These are phyloP conservation scores for Oryzias javanicus DNA, from an alignment of 2,113 vertebrate genomes.

Conservation along the genomic window DNA sequence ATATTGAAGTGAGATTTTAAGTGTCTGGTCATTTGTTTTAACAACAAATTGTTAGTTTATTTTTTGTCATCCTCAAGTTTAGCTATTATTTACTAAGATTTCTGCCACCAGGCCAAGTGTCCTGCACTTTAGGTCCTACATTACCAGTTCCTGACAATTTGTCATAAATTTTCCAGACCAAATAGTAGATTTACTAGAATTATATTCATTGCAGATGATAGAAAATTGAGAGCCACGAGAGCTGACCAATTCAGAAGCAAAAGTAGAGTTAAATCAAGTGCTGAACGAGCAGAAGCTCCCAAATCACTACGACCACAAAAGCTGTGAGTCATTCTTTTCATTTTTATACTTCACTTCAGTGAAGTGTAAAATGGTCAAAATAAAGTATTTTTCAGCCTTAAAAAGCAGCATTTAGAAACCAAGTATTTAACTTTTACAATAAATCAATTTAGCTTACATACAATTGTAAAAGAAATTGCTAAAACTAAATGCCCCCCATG, in stretches of 20 bases:
- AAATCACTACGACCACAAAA: neutral
- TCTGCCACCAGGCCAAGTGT: no score
- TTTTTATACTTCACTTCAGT: constrained; percentile 5
- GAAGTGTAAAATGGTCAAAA: constrained; percentile 4
- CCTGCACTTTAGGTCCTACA: no score
- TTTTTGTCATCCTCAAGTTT: neutral
- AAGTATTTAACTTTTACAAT: neutral
- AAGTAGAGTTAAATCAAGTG: constrained; percentile 14
- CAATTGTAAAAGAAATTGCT: neutral
- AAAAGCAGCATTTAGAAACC: neutral
- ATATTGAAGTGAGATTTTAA: no score
- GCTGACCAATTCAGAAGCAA: constrained; percentile 15
- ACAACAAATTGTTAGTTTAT: neutral
- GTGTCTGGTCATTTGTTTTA: no score
- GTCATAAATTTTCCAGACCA: constrained; percentile 2
- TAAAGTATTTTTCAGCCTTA: neutral
- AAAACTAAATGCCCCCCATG: neutral
- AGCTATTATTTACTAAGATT: no score
- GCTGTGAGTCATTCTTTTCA: constrained; percentile 8
- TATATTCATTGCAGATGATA: constrained; percentile 20
- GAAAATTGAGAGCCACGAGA: constrained; percentile 19
- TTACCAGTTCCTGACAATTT: neutral
- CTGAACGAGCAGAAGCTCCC: constrained; percentile 13
- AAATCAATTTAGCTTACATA: neutral
- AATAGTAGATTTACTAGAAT: constrained; percentile 20